Evolutionary conservation across 2,888 invertebrate species (phyloP).

Genomic region (Spilarctia lutea): DNA sequence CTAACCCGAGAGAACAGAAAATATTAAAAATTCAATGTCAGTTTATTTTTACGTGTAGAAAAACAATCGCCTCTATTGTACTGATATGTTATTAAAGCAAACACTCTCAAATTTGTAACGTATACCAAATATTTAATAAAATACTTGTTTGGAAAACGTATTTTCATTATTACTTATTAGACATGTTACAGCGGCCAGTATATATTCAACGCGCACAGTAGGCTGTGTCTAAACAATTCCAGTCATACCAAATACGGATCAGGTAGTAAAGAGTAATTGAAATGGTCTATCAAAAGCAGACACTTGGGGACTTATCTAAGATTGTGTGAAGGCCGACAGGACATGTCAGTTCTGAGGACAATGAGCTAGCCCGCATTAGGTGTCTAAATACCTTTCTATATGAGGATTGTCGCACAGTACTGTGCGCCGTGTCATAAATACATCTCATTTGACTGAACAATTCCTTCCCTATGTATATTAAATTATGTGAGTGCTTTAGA

Average conservation of each 20-base stretch:
- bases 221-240: constrained; percentile 32
- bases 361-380: constrained; percentile 48
- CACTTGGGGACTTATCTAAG: constrained; percentile 41
- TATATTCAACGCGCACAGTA: constrained; percentile 27
- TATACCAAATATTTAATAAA: constrained; percentile 33
- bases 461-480: constrained; percentile 35
- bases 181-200: constrained; percentile 36
- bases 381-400: constrained; percentile 51
- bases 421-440: constrained; percentile 28
- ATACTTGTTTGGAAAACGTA: constrained; percentile 51
- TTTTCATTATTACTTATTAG: constrained; percentile 50
- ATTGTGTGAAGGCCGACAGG: constrained; percentile 48
- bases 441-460: constrained; percentile 28
- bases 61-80: background rate
- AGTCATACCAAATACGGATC: constrained; percentile 35
- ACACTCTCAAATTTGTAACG: background rate
- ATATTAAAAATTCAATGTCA: background rate
- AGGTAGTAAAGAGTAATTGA: constrained; percentile 30
- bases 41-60: background rate
- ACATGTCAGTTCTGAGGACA: constrained; percentile 53
- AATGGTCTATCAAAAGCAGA: constrained; percentile 36
- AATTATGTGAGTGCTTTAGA: constrained; percentile 18
- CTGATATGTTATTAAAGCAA: background rate
- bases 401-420: constrained; percentile 34
- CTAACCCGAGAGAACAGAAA: too few species aligned